A percentile compares a stretch with the other conserved stretches of the same genome.
These are phyloP conservation scores for Hemitrygon akajei DNA, from an alignment of 2,797 vertebrate genomes.

Conservation along the genomic window DNA sequence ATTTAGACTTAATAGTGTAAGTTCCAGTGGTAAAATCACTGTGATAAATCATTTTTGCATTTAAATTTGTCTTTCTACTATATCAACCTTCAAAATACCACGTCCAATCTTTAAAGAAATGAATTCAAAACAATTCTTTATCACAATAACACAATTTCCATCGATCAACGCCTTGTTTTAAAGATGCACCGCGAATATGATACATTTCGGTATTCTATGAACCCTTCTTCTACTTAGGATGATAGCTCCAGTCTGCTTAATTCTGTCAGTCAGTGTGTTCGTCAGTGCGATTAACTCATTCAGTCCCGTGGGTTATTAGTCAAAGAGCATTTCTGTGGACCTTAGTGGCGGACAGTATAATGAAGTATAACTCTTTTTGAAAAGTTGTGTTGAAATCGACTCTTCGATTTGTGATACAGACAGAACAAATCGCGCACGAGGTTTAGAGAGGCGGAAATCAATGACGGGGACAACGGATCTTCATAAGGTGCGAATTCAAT, in stretches of 20 bases:
- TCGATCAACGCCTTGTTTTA: not conserved
- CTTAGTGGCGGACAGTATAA: not conserved
- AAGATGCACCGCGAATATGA: not conserved
- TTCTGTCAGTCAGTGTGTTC: too few relatives aligned
- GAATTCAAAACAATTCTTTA: not conserved
- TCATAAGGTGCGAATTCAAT: not conserved
- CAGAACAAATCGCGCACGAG: not conserved
- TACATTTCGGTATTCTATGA: not conserved
- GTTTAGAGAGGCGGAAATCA: too few relatives aligned
- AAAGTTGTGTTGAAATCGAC: not conserved
- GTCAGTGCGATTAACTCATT: not conserved
- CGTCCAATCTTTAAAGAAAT: not conserved
- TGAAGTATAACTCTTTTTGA: not conserved
- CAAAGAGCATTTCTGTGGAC: not conserved
- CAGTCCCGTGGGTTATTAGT: not conserved
- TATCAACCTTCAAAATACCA: not conserved
- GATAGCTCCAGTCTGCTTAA: not conserved
- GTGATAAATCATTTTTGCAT: not conserved
- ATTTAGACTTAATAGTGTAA: not conserved
- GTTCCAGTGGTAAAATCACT: not conserved
- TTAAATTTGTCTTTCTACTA: not conserved
- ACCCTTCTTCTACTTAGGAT: not conserved
- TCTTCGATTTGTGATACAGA: not conserved
- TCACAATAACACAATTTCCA: not conserved
- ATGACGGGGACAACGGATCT: not conserved